phyloP scores from a whole-genome alignment of 2,797 vertebrate species.

The Xenops minutus region DNA sequence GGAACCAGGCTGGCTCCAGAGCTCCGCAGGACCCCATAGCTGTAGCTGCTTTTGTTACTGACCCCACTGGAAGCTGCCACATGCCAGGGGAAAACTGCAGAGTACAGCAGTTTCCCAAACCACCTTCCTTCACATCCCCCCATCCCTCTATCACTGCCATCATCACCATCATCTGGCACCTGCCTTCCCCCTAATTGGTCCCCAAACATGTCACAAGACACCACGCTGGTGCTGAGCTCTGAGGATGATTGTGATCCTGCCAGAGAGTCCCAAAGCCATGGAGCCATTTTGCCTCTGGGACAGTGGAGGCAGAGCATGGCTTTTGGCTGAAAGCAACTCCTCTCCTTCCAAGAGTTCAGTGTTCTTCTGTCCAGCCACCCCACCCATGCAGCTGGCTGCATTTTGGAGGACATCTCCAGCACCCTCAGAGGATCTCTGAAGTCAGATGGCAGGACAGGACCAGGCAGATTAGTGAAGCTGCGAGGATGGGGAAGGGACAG shows the following conservation, averaged over 20 bases:
- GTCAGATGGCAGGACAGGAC: not conserved
- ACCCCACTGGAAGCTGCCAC: not conserved
- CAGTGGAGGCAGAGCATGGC: not conserved
- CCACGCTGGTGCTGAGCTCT: not conserved
- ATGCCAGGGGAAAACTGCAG: rapidly evolving
- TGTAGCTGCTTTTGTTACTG: not conserved
- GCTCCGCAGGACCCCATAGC: not conserved
- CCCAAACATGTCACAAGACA: not conserved
- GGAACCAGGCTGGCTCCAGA: not conserved
- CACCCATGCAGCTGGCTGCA: not conserved
- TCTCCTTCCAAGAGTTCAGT: not conserved
- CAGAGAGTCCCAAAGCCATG: not conserved
- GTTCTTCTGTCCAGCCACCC: not conserved
- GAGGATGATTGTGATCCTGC: not conserved
- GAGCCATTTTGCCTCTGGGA: not conserved
- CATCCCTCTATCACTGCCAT: rapidly evolving
- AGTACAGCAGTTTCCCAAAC: not conserved
- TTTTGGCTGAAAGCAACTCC: not conserved
- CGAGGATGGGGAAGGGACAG: not conserved
- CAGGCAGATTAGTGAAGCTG: not conserved
- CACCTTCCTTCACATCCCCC: not conserved
- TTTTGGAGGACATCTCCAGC: not conserved
- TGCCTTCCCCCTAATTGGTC: not conserved
- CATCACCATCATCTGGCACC: not conserved
- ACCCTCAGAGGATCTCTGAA: not conserved